Base-by-base conservation (phyloP, 2,113 vertebrate genomes). In the Syngnathus typhle region DNA sequence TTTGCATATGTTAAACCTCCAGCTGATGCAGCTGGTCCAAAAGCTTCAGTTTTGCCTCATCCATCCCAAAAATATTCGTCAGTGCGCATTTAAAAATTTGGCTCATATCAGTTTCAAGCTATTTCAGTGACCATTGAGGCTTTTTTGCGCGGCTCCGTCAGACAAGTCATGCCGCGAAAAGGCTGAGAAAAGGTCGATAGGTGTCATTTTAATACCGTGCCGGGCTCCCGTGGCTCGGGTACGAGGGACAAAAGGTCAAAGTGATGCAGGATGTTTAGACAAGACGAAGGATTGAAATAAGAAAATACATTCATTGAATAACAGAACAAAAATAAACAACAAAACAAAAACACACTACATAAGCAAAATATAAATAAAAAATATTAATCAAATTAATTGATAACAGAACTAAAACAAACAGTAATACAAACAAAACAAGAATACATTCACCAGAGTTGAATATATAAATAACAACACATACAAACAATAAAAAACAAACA, bases 81-180 rank as follows among this genome's bases (percentile, higher is more conserved):
- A 32, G 52, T 4, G 21, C 2, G 27, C 27, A 2, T 27, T 27
- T 3, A 23, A 8, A 55, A 55, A 55, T 55, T 55, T 3, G 10
- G 13, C 3, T 23, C 51, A 21, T 21, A 21, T 21, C 51, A 54
- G 9, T 23, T 23, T 54, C n/a, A 21, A 23, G n/a, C 51, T 54
- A 23, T 21, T 21, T 23, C n/a, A 23, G 18, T 52, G 49, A n/a
- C 49, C 49, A 23, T 54, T 54, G 18, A 23, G 51, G 51, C 23
- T 52, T 52, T 21, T n/a, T 21, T 23, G n/a, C 51, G 27, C 27
- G 27, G 27, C 27, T 32, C 27, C 89, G 90, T 93, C 90, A 92
- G 93, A 93, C 93, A 93, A 93, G 92, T 92, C 87, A 93, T 92
- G 82, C 74, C 61, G 87, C 89, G 89, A 85, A 91, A 89, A 92